Percentiles rank a stretch among this genome's conserved stretches.
Evolutionary conservation across 2,888 invertebrate species (phyloP).

Genomic region (Capitulum mitella): DNA sequence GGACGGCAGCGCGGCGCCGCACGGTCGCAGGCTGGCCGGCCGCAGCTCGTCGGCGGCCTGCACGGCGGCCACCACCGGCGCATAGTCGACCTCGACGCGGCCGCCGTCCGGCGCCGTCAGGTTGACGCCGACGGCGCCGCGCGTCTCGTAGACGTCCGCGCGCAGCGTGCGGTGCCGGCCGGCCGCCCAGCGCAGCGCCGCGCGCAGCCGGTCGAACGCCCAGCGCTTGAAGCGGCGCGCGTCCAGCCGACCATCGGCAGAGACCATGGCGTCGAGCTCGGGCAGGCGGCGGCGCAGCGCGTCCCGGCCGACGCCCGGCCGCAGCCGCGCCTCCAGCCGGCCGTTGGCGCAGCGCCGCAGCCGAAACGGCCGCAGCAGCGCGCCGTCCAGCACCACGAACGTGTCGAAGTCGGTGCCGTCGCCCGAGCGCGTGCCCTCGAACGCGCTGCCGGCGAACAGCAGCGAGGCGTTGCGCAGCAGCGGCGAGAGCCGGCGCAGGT

Average conservation of each 20-base stretch:
- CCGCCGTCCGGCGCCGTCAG: neutral
- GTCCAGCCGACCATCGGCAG: neutral
- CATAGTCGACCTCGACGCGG: neutral
- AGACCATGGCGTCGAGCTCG: neutral
- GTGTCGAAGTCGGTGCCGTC: neutral
- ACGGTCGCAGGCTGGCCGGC: neutral
- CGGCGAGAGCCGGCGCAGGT: neutral
- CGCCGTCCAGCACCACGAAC: neutral
- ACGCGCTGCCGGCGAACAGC: neutral
- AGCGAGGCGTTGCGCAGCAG: neutral
- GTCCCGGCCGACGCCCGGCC: neutral
- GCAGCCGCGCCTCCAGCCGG: neutral
- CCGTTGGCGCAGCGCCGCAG: neutral
- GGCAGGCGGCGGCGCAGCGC: neutral
- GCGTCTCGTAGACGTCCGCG: neutral
- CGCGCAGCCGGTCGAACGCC: neutral
- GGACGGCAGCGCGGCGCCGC: neutral
- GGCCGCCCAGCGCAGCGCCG: neutral
- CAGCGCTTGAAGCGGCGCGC: neutral
- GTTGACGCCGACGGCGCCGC: neutral
- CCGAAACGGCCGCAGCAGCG: neutral
- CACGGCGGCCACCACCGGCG: constrained; percentile 1
- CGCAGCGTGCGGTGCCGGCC: neutral
- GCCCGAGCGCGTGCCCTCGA: neutral
- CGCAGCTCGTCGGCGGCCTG: neutral